Conservation (phyloP, 53 echinoderm and acorn worm species). For the Holothuria scabra region DNA sequence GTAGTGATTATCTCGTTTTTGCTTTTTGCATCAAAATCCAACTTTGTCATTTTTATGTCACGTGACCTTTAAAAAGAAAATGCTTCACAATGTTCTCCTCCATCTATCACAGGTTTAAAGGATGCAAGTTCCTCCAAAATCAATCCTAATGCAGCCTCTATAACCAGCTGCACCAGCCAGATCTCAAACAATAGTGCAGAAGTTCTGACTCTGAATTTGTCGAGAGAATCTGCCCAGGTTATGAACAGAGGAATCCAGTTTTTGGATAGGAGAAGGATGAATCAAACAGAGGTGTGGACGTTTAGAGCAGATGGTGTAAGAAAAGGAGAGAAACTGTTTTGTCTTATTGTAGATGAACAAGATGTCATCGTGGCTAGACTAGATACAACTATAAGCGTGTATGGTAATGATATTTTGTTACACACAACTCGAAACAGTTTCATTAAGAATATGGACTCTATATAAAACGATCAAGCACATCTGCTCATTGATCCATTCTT, state of each 20-base stretch:
- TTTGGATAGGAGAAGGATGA: neutral
- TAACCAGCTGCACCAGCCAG: neutral
- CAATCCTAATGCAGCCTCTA: neutral
- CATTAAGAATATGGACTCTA: too few relatives aligned
- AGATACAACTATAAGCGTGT: neutral
- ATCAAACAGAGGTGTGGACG: too few relatives aligned
- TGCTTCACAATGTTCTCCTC: neutral
- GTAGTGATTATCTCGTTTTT: too few relatives aligned
- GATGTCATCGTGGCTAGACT: neutral
- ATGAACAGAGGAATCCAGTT: neutral
- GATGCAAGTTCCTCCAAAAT: neutral
- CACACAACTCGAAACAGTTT: too few relatives aligned
- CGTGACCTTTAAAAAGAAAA: too few relatives aligned
- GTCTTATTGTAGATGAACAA: neutral
- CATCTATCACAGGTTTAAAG: neutral
- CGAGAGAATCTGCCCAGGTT: neutral
- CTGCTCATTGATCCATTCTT: too few relatives aligned
- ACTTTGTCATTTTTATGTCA: too few relatives aligned
- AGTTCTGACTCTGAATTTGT: neutral
- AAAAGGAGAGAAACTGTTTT: slow-evolving; percentile 6
- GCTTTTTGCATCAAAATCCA: too few relatives aligned
- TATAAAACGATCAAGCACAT: too few relatives aligned
- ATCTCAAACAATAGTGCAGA: too few relatives aligned
- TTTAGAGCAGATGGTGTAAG: slow-evolving; percentile 11
- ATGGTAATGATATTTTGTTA: neutral